phyloP scores from a whole-genome alignment of 2,888 invertebrate species.

The Patella caerulea region DNA sequence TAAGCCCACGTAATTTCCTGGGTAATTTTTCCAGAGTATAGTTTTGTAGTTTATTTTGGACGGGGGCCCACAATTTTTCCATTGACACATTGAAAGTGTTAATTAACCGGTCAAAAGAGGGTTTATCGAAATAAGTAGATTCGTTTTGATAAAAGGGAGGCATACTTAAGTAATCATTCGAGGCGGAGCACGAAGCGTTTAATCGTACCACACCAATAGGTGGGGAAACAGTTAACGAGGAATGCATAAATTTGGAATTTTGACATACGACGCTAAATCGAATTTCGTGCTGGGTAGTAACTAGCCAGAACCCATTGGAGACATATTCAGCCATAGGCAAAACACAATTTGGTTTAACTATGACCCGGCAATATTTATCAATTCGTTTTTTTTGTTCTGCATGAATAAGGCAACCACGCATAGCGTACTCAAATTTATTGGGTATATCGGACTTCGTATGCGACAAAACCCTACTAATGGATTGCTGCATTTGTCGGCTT shows the following conservation, averaged over 20 bases:
- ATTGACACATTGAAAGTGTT: not conserved
- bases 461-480: not conserved
- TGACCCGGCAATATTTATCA: not conserved
- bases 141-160: not conserved
- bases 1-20: not conserved
- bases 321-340: not conserved
- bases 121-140: not conserved
- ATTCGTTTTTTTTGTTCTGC: not conserved
- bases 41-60: not conserved
- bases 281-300: not conserved
- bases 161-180: not conserved
- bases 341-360: not conserved
- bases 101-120: not conserved
- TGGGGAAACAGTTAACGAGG: not conserved
- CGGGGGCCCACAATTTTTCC: not conserved
- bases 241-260: not conserved
- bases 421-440: not conserved
- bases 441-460: slow-evolving; percentile 1
- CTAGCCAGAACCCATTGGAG: not conserved
- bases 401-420: not conserved
- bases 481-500: not conserved
- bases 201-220: not conserved
- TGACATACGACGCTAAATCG: not conserved
- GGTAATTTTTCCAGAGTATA: not conserved
- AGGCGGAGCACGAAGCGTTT: not conserved